phyloP scores from a whole-genome alignment of 2,797 vertebrate species.

The Melanotaenia nigrans region DNA sequence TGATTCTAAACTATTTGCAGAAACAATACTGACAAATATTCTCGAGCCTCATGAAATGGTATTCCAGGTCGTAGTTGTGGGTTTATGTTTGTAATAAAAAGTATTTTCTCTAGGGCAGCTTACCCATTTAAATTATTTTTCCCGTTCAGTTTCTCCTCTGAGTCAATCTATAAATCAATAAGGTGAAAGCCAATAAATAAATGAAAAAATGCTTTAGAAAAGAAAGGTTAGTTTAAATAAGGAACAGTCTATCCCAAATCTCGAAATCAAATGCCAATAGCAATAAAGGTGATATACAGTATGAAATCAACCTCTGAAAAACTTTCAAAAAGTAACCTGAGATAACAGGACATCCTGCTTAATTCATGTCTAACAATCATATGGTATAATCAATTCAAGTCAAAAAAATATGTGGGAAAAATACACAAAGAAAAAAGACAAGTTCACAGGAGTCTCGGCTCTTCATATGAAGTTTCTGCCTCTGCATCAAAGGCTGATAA shows the following conservation, averaged over 20 bases:
- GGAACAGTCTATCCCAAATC: neutral
- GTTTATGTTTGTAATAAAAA: slow-evolving; percentile 90
- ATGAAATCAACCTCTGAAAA: neutral
- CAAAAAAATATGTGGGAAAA: neutral
- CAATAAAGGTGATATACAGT: neutral
- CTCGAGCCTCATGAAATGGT: slow-evolving; percentile 79
- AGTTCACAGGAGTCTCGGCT: neutral
- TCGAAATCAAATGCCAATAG: neutral
- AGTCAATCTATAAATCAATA: slow-evolving; percentile 26
- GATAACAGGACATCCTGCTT: neutral
- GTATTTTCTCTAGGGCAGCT: slow-evolving; percentile 32
- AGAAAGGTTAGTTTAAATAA: neutral
- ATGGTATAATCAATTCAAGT: neutral
- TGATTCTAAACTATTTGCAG: slow-evolving; percentile 26
- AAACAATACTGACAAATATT: slow-evolving; percentile 66
- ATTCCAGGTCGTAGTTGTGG: slow-evolving; percentile 86
- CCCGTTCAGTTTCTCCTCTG: slow-evolving; percentile 18
- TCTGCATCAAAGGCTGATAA: slow-evolving; percentile 14
- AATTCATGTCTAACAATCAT: neutral
- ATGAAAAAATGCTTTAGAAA: slow-evolving; percentile 6
- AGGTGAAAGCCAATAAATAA: slow-evolving; percentile 8
- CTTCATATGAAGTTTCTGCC: slow-evolving; percentile 8
- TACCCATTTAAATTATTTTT: slow-evolving; percentile 43
- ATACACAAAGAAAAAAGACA: neutral
- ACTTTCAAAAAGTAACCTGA: neutral